A percentile compares a stretch with the other conserved stretches of the same genome.
These are phyloP conservation scores for Cryptocephalus moraei DNA, from an alignment of 2,888 invertebrate genomes.

Conservation along the genomic window DNA sequence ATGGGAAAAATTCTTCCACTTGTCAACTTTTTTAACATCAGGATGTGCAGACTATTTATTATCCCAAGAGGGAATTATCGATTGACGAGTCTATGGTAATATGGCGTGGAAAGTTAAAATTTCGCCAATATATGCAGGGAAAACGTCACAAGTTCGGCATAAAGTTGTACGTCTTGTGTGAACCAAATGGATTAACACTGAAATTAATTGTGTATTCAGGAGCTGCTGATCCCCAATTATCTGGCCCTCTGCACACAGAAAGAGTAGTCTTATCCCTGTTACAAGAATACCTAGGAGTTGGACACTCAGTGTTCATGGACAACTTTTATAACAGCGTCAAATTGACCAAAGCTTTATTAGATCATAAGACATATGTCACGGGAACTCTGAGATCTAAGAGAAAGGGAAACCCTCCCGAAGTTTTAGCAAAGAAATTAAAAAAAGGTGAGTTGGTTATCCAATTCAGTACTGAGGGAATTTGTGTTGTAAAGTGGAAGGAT, in stretches of 20 bases:
- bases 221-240: slow-evolving; percentile 4
- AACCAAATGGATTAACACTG: slow-evolving; percentile 25
- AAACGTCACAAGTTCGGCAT: too few species aligned
- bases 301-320: slow-evolving; percentile 16
- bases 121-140: slow-evolving; percentile 24
- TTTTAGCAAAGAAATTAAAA: slow-evolving; percentile 9
- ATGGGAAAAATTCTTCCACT: slow-evolving; percentile 24
- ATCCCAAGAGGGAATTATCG: slow-evolving; percentile 12
- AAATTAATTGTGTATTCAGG: slow-evolving; percentile 12
- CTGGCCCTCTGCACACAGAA: slow-evolving; percentile 5
- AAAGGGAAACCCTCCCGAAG: slow-evolving; percentile 10
- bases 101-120: slow-evolving; percentile 22
- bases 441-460: slow-evolving; percentile 9
- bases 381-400: slow-evolving; percentile 13
- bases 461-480: slow-evolving; percentile 3
- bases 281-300: slow-evolving; percentile 7
- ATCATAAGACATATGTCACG: slow-evolving; percentile 12
- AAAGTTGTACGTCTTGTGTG: too few species aligned
- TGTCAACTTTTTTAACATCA: slow-evolving; percentile 25
- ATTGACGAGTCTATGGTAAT: slow-evolving; percentile 15
- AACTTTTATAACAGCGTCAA: slow-evolving; percentile 18
- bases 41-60: slow-evolving; percentile 11
- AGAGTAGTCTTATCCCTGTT: slow-evolving; percentile 10
- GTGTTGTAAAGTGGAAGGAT: slow-evolving; percentile 16
- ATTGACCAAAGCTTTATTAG: slow-evolving; percentile 10